Evolutionary conservation across 2,888 invertebrate genomes (phyloP).

Genomic region (Scaptomyza caliginosa): DNA sequence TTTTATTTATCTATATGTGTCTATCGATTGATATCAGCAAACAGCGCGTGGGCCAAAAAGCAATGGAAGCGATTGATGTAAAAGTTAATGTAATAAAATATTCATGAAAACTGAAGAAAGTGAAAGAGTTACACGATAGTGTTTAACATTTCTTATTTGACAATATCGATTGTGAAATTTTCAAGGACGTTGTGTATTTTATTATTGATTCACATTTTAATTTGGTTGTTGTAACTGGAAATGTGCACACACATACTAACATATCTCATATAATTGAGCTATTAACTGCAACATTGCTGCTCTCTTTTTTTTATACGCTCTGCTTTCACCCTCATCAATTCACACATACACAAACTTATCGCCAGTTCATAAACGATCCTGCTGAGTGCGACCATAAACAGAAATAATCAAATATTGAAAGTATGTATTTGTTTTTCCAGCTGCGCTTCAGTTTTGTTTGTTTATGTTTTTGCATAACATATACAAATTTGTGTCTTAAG

Average conservation of each 20-base stretch:
- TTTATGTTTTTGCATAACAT: constrained; percentile 33
- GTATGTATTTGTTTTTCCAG: constrained; percentile 21
- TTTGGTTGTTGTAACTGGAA: constrained; percentile 3
- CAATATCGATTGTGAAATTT: constrained; percentile 4
- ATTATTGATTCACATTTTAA: not conserved
- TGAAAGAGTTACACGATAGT: constrained; percentile 14
- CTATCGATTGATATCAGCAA: constrained; percentile 45
- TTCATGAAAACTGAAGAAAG: constrained; percentile 32
- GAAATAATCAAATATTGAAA: constrained; percentile 2
- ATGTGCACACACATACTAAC: not conserved
- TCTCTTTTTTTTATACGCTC: constrained; percentile 1
- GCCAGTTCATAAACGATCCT: constrained; percentile 33
- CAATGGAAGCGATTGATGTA: constrained; percentile 50
- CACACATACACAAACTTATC: constrained; percentile 35
- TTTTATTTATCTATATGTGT: constrained; percentile 51
- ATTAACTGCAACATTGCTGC: constrained; percentile 1
- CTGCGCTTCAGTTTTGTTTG: constrained; percentile 37
- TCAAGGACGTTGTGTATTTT: constrained; percentile 12
- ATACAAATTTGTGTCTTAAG: constrained; percentile 1
- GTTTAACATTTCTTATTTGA: not conserved
- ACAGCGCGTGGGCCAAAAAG: constrained; percentile 27
- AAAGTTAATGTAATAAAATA: constrained; percentile 50
- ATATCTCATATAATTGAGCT: constrained; percentile 3
- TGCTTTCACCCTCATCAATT: constrained; percentile 48
- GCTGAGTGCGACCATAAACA: constrained; percentile 21